A percentile compares a stretch with the other conserved stretches of the same genome.
These are phyloP conservation scores for Habroteleia sp. DNA, from an alignment of 2,888 invertebrate species.

Conservation along the genomic window DNA sequence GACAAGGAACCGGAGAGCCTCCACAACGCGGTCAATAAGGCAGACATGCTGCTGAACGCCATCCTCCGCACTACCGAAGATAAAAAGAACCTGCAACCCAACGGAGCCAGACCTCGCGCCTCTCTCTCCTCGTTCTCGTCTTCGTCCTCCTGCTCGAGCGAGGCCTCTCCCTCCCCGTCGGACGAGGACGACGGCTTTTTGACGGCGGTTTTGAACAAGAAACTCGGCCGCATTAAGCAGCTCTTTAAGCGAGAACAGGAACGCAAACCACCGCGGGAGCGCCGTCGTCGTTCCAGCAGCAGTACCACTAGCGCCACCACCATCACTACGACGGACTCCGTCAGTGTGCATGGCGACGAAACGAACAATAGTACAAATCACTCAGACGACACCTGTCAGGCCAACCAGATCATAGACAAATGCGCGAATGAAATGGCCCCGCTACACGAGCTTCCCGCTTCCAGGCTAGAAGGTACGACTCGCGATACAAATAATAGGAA, in stretches of 20 bases:
- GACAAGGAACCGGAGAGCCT: slow-evolving; percentile 45
- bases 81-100: slow-evolving; percentile 65
- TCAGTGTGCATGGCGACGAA: slow-evolving; percentile 66
- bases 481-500: no score
- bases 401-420: neutral
- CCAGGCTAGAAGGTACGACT: slow-evolving; percentile 31
- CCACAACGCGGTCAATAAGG: slow-evolving; percentile 77
- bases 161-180: slow-evolving; percentile 26
- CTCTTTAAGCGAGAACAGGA: slow-evolving; percentile 73
- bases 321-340: slow-evolving; percentile 35
- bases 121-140: slow-evolving; percentile 28
- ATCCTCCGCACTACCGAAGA: slow-evolving; percentile 80
- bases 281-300: slow-evolving; percentile 17
- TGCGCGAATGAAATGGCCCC: neutral
- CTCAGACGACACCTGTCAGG: slow-evolving; percentile 50
- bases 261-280: slow-evolving; percentile 21
- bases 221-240: slow-evolving; percentile 73
- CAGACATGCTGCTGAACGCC: slow-evolving; percentile 83
- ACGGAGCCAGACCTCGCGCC: slow-evolving; percentile 68
- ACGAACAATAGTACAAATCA: slow-evolving; percentile 73
- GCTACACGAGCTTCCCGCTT: slow-evolving; percentile 15
- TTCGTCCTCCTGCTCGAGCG: slow-evolving; percentile 34
- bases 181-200: slow-evolving; percentile 72
- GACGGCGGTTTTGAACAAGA: slow-evolving; percentile 74
- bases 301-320: slow-evolving; percentile 3